Conservation (phyloP, 2,113 vertebrate genomes). For the Ceuthmochares aereus region DNA sequence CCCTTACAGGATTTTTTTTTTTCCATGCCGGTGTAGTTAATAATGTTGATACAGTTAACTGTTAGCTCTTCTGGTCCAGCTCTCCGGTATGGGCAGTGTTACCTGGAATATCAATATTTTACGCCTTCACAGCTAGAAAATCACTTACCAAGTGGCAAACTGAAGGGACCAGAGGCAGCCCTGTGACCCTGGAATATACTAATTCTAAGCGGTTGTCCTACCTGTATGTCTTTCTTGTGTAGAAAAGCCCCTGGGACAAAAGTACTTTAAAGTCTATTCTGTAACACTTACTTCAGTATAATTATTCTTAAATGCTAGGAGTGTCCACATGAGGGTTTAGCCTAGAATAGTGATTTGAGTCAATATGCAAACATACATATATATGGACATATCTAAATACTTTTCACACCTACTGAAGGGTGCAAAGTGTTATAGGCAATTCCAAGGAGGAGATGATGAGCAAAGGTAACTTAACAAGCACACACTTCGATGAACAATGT, state of each 20-base stretch:
- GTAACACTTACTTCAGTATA: conserved; percentile 22
- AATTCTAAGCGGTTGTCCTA: conserved; percentile 11
- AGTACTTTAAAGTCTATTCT: background rate
- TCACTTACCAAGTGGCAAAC: background rate
- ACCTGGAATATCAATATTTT: background rate
- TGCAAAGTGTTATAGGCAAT: rapidly evolving
- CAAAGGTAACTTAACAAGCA: background rate
- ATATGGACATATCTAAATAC: background rate
- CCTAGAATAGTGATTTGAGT: background rate
- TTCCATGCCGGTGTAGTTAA: background rate
- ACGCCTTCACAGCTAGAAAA: conserved; percentile 26
- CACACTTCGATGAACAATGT: rapidly evolving
- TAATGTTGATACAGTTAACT: background rate
- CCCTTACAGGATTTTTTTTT: background rate
- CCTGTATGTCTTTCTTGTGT: background rate
- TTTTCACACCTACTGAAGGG: background rate
- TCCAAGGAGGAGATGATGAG: background rate
- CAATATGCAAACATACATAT: background rate
- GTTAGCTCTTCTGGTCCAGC: background rate
- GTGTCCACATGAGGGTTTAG: background rate
- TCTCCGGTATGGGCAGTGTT: background rate
- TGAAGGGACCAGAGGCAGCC: background rate
- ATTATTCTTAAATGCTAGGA: conserved; percentile 10
- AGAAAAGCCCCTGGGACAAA: conserved; percentile 9
- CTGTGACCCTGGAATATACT: background rate